phyloP scores from a whole-genome alignment of 2,797 vertebrate genomes.

The Sebastes aleutianus region DNA sequence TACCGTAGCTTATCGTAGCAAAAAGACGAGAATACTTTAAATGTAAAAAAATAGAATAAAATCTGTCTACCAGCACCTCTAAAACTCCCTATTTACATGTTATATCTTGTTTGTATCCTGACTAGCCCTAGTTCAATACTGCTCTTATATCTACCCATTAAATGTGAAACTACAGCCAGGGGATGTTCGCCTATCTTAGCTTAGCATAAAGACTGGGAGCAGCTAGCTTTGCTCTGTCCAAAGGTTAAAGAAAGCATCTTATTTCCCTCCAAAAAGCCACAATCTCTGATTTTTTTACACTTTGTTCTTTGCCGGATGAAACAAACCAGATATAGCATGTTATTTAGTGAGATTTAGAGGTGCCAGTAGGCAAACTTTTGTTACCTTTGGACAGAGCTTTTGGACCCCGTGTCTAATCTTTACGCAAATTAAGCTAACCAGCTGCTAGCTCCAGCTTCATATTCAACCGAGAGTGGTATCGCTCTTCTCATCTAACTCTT shows the following conservation, averaged over 20 bases:
- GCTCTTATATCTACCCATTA: background rate
- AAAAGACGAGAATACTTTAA: no score
- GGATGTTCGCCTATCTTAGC: background rate
- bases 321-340: background rate
- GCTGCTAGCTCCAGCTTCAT: background rate
- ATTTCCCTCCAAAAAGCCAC: background rate
- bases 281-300: background rate
- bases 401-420: background rate
- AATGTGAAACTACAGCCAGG: background rate
- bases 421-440: background rate
- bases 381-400: background rate
- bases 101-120: rapidly evolving
- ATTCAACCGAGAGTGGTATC: background rate
- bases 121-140: background rate
- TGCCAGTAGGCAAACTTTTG: background rate
- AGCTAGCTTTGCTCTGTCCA: background rate
- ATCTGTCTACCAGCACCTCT: no score
- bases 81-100: no score
- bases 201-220: background rate
- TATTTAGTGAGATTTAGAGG: background rate
- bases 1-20: background rate
- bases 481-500: background rate
- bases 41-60: no score
- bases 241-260: background rate
- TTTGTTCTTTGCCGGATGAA: background rate